These are phyloP conservation scores for Oreocharis arfaki DNA, from an alignment of 2,113 vertebrate genomes.

Conservation along the genomic window DNA sequence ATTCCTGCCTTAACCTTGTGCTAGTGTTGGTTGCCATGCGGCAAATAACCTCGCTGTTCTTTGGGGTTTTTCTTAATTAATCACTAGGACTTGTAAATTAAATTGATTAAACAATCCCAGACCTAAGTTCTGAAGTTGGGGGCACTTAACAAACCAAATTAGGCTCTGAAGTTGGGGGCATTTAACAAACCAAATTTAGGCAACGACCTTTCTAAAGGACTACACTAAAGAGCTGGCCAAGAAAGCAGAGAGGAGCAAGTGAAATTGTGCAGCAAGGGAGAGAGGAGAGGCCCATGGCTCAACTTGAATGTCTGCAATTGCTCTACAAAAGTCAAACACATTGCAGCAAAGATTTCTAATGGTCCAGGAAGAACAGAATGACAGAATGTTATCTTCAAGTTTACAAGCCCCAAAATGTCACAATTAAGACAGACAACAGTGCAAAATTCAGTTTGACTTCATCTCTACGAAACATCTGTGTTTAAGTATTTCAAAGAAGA, in stretches of 20 bases:
- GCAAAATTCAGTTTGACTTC: neutral
- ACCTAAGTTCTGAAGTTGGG: neutral
- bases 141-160: neutral
- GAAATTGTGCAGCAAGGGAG: neutral
- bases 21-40: neutral
- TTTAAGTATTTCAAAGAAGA: neutral
- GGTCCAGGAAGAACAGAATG: neutral
- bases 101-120: neutral
- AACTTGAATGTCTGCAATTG: neutral
- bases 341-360: neutral
- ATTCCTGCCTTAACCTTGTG: neutral
- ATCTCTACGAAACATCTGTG: neutral
- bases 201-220: neutral
- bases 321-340: neutral
- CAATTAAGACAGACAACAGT: neutral
- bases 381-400: neutral
- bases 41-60: neutral
- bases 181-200: neutral
- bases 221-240: neutral
- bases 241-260: neutral
- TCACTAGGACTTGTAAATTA: neutral
- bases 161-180: neutral
- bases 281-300: neutral
- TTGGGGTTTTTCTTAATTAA: accelerated
- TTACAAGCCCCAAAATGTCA: neutral